phyloP scores from a whole-genome alignment of 2,888 invertebrate species.

The Hedychridium roseum region DNA sequence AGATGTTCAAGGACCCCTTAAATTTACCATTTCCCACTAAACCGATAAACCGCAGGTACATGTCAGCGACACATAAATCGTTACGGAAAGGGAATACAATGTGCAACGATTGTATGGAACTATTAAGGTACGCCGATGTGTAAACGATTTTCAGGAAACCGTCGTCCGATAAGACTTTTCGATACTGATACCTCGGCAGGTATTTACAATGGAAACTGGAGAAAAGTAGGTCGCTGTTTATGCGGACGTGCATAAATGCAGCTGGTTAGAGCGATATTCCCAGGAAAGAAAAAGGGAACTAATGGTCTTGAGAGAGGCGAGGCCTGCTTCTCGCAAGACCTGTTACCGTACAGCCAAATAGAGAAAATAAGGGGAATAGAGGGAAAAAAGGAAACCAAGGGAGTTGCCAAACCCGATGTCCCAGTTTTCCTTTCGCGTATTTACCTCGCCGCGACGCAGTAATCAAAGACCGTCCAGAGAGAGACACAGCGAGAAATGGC shows the following conservation, averaged over 20 bases:
- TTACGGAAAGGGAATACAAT: too few relatives aligned
- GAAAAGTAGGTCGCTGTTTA: not conserved
- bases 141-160: too few relatives aligned
- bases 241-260: slow-evolving; percentile 9
- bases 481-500: not conserved
- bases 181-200: slow-evolving; percentile 3
- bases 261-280: not conserved
- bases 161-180: too few relatives aligned
- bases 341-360: slow-evolving; percentile 17
- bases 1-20: too few relatives aligned
- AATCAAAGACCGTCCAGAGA: not conserved
- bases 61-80: too few relatives aligned
- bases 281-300: slow-evolving; percentile 10
- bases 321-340: slow-evolving; percentile 11
- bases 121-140: too few relatives aligned
- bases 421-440: slow-evolving; percentile 12
- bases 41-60: too few relatives aligned
- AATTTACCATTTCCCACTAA: too few relatives aligned
- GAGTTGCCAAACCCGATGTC: slow-evolving; percentile 14
- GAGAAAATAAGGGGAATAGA: slow-evolving; percentile 5
- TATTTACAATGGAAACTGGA: slow-evolving; percentile 4
- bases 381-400: not conserved
- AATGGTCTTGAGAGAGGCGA: slow-evolving; percentile 16
- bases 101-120: too few relatives aligned
- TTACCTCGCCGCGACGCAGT: not conserved